These are phyloP conservation scores for Stenolophus ochropezus DNA, from an alignment of 2,888 invertebrate species.

Conservation along the genomic window DNA sequence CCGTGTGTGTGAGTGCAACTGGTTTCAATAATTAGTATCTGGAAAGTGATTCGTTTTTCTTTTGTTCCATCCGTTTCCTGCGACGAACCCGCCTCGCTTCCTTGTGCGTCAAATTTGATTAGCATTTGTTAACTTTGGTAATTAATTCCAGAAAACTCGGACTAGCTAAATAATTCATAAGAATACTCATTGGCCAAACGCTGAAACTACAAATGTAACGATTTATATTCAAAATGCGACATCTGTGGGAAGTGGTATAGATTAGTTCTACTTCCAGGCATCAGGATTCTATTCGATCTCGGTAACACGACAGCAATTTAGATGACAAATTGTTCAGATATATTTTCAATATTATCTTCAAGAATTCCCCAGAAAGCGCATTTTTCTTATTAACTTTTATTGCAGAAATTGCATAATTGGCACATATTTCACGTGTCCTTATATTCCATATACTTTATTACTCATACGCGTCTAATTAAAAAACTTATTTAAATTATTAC, in stretches of 20 bases:
- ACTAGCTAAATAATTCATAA: conserved; percentile 38
- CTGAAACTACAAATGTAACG: conserved; percentile 42
- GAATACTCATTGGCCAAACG: conserved; percentile 36
- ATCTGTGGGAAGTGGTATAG: conserved; percentile 41
- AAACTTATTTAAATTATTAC: too few relatives aligned
- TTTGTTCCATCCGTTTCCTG: neutral
- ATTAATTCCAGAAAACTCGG: conserved; percentile 44
- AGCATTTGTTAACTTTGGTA: conserved; percentile 36
- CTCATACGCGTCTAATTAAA: too few relatives aligned
- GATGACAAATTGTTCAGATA: conserved; percentile 30
- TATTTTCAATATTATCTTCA: conserved; percentile 33
- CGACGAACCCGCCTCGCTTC: conserved; percentile 8
- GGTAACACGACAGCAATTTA: conserved; percentile 35
- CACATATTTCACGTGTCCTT: neutral
- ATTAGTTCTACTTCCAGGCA: conserved; percentile 31
- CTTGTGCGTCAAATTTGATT: conserved; percentile 34
- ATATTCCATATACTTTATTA: neutral
- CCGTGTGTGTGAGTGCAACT: neutral
- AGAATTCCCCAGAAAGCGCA: neutral
- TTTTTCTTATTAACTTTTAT: conserved; percentile 4
- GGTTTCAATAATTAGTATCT: neutral
- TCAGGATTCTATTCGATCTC: conserved; percentile 27
- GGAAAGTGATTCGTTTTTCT: neutral
- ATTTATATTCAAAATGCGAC: conserved; percentile 44
- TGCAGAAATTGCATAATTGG: neutral